Conservation (phyloP, 2,888 invertebrate species). For the Hanleya hanleyi region DNA sequence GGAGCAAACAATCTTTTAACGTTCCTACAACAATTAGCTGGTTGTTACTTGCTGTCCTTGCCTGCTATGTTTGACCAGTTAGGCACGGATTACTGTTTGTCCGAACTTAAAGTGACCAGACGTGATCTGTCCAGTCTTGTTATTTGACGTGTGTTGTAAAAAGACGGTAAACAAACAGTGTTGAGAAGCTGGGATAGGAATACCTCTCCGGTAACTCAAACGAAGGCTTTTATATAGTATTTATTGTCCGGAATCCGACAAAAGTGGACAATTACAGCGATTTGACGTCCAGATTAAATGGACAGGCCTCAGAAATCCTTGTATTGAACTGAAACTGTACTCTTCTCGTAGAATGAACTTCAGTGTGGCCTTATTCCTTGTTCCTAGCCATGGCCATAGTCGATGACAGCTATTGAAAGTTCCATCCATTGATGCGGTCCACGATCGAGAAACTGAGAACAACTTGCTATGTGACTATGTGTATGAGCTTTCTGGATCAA, state of each 20-base stretch:
- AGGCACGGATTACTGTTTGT: constrained; percentile 2
- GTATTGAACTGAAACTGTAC: not conserved
- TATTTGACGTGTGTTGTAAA: not conserved
- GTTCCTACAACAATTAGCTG: constrained; percentile 6
- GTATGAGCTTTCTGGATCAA: no score
- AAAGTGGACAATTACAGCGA: not conserved
- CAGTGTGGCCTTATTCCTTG: no score
- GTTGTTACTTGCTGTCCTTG: not conserved
- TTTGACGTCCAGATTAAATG: constrained; percentile 6
- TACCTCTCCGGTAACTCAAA: no score
- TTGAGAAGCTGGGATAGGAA: no score
- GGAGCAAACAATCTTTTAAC: not conserved
- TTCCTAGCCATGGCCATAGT: no score
- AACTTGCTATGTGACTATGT: no score
- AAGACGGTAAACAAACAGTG: no score
- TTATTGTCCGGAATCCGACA: not conserved
- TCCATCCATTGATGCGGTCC: no score
- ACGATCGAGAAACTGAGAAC: no score
- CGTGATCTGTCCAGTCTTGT: not conserved
- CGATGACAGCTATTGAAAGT: no score
- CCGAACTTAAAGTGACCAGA: not conserved
- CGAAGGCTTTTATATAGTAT: not conserved
- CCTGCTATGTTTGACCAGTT: not conserved
- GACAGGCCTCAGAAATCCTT: not conserved
- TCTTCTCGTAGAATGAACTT: not conserved